These are phyloP conservation scores for Eumaeus atala DNA, from an alignment of 1,140 invertebrate genomes.

Conservation along the genomic window DNA sequence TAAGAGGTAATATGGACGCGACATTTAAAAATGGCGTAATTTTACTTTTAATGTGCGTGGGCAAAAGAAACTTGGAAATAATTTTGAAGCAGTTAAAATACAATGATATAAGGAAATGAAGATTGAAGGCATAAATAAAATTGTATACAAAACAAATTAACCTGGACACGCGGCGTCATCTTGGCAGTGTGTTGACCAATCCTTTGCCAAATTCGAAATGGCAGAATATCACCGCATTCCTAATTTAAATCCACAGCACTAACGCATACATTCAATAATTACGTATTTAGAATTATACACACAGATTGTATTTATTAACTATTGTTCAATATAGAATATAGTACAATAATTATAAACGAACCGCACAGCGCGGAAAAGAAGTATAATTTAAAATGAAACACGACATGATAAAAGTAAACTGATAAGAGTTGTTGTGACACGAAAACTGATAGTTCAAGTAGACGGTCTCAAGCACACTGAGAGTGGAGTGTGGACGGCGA, in stretches of 20 bases:
- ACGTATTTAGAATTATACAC: not conserved
- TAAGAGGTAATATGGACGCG: no score
- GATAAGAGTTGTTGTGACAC: not conserved
- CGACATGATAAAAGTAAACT: slow-evolving; percentile 4
- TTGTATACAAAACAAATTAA: slow-evolving; percentile 29
- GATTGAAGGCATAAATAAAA: not conserved
- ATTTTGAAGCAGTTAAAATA: no score
- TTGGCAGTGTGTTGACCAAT: slow-evolving; percentile 25
- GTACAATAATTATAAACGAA: no score
- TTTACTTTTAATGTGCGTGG: no score
- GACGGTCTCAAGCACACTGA: slow-evolving; percentile 28
- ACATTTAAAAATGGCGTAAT: no score
- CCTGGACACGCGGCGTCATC: slow-evolving; percentile 34
- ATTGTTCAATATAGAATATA: no score
- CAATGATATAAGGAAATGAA: no score
- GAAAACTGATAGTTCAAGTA: slow-evolving; percentile 22
- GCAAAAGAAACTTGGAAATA: no score
- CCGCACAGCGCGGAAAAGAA: not conserved
- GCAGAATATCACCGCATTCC: slow-evolving; percentile 31
- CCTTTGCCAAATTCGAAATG: slow-evolving; percentile 24
- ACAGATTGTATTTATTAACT: no score
- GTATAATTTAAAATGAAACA: no score
- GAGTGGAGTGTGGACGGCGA: slow-evolving; percentile 36
- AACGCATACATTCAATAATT: slow-evolving; percentile 8
- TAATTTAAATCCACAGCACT: slow-evolving; percentile 22